Conservation (phyloP, 2,888 invertebrate species). For the Schrankia costaestrigalis region DNA sequence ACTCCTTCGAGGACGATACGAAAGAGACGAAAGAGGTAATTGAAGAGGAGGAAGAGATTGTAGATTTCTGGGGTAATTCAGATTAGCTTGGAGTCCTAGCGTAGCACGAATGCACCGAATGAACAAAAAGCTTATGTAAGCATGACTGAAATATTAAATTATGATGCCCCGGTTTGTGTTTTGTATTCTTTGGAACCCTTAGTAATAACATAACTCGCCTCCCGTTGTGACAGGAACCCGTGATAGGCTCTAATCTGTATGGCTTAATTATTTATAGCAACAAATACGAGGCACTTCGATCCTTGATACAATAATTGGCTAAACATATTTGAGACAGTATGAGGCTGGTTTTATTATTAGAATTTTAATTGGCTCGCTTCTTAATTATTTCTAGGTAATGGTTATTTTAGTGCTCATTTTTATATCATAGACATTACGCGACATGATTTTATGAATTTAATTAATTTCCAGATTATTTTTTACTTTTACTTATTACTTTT, state of each 20-base stretch:
- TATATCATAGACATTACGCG: not conserved
- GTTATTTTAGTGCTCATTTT: slow-evolving; percentile 2
- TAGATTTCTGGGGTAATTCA: slow-evolving; percentile 70
- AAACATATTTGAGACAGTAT: slow-evolving; percentile 16
- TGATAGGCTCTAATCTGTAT: slow-evolving; percentile 54
- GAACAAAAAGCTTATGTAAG: slow-evolving; percentile 57
- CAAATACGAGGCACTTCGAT: slow-evolving; percentile 9
- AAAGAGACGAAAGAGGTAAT: slow-evolving; percentile 66
- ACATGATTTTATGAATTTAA: too few species aligned
- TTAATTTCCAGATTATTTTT: too few species aligned
- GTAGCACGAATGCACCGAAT: slow-evolving; percentile 56
- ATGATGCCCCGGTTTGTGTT: slow-evolving; percentile 60
- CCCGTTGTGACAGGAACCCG: slow-evolving; percentile 50
- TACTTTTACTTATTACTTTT: too few species aligned
- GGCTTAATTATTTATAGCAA: slow-evolving; percentile 49
- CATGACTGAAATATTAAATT: slow-evolving; percentile 75
- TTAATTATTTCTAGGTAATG: slow-evolving; percentile 5
- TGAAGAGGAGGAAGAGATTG: slow-evolving; percentile 58
- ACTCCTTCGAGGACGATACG: slow-evolving; percentile 69
- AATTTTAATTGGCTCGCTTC: slow-evolving; percentile 16
- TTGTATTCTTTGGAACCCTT: slow-evolving; percentile 46
- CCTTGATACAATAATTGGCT: slow-evolving; percentile 10
- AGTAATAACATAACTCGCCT: slow-evolving; percentile 34
- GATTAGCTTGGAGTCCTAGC: slow-evolving; percentile 56
- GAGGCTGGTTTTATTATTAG: slow-evolving; percentile 19